Evolutionary conservation across 2,888 invertebrate species (phyloP), one percentile per base, ranked within the genome.

Genomic region (Cremastobaeus sp.): DNA sequence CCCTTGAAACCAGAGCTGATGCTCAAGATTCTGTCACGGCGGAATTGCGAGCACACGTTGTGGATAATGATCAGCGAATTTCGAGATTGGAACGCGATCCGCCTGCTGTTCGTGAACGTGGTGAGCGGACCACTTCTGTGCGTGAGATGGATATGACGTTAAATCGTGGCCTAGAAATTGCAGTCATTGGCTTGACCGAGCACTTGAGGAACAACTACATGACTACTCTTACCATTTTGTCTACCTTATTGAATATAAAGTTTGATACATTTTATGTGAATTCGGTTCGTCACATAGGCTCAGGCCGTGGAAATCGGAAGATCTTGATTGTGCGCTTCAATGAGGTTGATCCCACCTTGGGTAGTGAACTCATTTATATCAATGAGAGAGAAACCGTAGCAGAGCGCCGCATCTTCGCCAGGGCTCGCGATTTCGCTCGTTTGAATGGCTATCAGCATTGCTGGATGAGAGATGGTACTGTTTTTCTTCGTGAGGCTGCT

Each of bases 341-440:
- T 12, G 39, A 41, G 2, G 2, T 41, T 18, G 5, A 8, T 18
- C n/a, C 8, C n/a, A n/a, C 1, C 3, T 9, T 9, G 9, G 2
- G 3, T 9, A 2, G 2, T n/a, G 11, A 18, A 2, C 17, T 18
- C 17, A 41, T 41, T 18, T 41, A 41, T 41, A 20, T 41, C 9
- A 41, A 41, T 20, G 18, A 41, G n/a, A 18, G 18, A 6, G 39
- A 41, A 20, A 41, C 39, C 20, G 20, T 41, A 18, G 39, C 5
- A 20, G 39, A 41, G n/a, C 17, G 39, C 17, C 18, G 39, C 6
- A 17, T 4, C 4, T n/a, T 41, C 8, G 14, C 11, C 15, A 15
- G 5, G 4, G 37, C 37, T 11, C 14, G 15, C 1, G 15, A 15
- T n/a, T 37, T 15, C 2, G 37, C 15, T 4, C 14, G 11, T 15